phyloP scores from a whole-genome alignment of 2,888 invertebrate genomes.

The Cactoblastis cactorum region DNA sequence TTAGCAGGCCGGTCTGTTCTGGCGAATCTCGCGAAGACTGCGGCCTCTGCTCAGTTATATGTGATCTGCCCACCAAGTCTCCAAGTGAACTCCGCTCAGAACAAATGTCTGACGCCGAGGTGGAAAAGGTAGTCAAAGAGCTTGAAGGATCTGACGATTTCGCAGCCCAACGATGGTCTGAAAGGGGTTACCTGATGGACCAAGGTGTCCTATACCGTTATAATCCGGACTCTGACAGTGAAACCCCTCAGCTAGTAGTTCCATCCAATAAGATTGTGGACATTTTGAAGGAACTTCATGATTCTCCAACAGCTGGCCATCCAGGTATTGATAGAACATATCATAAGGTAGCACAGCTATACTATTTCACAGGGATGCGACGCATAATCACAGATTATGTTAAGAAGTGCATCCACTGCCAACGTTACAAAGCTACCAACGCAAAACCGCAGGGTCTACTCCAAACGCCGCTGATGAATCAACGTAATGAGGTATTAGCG shows the following conservation, averaged over 20 bases:
- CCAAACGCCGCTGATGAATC: neutral
- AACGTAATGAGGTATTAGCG: neutral
- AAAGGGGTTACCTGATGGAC: constrained; percentile 22
- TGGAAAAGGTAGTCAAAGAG: neutral
- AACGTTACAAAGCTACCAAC: neutral
- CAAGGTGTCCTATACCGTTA: constrained; percentile 19
- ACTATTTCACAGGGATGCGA: neutral
- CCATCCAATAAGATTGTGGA: neutral
- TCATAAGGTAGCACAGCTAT: too few species aligned
- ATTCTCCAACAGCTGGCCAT: too few species aligned
- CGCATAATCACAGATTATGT: neutral
- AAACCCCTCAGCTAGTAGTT: neutral
- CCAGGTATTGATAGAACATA: too few species aligned
- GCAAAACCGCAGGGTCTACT: neutral
- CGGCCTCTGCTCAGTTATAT: neutral
- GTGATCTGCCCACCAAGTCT: neutral
- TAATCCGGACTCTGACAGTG: neutral
- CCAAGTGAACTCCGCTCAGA: neutral
- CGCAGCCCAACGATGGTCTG: constrained; percentile 16
- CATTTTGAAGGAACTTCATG: too few species aligned
- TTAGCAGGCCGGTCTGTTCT: constrained; percentile 27
- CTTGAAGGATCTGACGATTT: neutral
- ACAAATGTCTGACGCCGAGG: neutral
- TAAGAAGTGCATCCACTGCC: neutral
- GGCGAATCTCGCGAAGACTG: neutral